These are phyloP conservation scores for Edolisoma coerulescens DNA, from an alignment of 2,113 vertebrate genomes.

Conservation along the genomic window DNA sequence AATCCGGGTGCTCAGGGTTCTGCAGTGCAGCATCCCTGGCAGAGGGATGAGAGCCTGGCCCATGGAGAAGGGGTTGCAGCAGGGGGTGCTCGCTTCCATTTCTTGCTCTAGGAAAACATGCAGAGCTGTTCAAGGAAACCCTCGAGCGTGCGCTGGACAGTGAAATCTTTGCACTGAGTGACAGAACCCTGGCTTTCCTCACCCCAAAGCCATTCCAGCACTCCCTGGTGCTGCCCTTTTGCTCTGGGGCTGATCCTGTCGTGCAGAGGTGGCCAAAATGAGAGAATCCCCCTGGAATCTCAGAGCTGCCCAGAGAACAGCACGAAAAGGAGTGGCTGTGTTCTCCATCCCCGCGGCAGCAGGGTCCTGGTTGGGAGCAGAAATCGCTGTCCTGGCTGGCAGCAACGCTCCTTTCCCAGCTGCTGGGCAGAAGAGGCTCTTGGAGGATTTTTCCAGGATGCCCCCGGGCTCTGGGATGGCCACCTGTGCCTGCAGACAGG, in stretches of 20 bases:
- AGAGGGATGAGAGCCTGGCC: background rate
- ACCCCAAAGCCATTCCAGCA: background rate
- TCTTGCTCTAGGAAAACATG: background rate
- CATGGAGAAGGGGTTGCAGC: background rate
- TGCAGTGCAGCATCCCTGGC: background rate
- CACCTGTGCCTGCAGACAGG: background rate
- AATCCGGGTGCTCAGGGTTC: background rate
- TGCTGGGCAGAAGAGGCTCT: background rate
- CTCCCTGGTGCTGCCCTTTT: background rate
- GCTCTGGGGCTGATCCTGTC: background rate
- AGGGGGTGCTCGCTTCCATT: background rate
- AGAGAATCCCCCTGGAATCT: background rate
- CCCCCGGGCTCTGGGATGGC: accelerated
- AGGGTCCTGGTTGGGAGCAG: background rate
- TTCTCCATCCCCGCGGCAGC: accelerated
- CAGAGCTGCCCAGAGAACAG: background rate
- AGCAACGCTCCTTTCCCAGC: background rate
- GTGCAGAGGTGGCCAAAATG: background rate
- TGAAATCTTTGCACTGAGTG: background rate
- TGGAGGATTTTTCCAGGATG: background rate
- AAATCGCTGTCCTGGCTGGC: background rate
- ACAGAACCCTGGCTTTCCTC: background rate
- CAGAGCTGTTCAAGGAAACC: background rate
- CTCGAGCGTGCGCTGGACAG: background rate
- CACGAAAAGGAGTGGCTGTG: background rate